Evolutionary conservation across 2,797 vertebrate genomes (phyloP).

Genomic region (Geranospiza caerulescens): DNA sequence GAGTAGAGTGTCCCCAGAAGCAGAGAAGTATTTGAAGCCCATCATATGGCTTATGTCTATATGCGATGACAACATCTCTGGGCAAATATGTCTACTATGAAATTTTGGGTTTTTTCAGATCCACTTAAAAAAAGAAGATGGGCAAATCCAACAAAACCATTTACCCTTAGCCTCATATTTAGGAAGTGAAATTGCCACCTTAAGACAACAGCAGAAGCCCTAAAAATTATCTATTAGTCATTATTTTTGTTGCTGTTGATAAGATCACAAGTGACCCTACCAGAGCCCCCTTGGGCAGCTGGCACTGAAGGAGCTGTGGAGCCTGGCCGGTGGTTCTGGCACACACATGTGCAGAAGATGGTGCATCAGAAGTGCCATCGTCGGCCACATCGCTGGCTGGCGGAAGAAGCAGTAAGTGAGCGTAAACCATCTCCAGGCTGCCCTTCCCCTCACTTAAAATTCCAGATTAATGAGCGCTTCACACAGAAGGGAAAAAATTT

Average conservation of each 20-base stretch:
- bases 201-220: background rate
- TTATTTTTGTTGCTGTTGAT: background rate
- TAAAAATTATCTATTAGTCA: background rate
- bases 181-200: background rate
- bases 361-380: background rate
- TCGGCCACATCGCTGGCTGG: background rate
- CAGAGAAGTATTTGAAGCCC: background rate
- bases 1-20: background rate
- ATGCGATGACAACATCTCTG: background rate
- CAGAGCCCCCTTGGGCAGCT: background rate
- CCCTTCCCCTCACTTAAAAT: slow-evolving; percentile 64
- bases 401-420: background rate
- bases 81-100: background rate
- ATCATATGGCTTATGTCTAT: background rate
- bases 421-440: background rate
- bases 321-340: accelerated
- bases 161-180: background rate
- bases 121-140: background rate
- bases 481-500: slow-evolving; percentile 6
- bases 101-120: background rate
- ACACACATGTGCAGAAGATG: background rate
- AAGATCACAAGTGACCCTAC: background rate
- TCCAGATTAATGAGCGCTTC: slow-evolving; percentile 56
- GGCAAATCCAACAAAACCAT: background rate
- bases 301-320: background rate